A percentile compares a stretch with the other conserved stretches of the same genome.
phyloP scores from a whole-genome alignment of 2,888 invertebrate species.

The Scaptomyza tumidula region DNA sequence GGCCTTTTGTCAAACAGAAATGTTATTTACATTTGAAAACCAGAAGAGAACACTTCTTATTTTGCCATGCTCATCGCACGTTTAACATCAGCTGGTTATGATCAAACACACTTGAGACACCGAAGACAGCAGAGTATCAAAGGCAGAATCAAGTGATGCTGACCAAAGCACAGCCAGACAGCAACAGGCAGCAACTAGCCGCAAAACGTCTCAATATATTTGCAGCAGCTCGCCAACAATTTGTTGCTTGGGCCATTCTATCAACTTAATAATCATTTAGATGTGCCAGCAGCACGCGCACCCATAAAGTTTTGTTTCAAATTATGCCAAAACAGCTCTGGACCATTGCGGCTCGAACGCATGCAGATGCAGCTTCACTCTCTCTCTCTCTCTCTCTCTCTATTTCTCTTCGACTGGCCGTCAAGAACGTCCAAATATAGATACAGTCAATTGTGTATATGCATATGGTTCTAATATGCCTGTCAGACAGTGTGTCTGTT shows the following conservation, averaged over 20 bases:
- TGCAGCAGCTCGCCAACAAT: conserved; percentile 15
- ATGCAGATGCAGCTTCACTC: conserved; percentile 15
- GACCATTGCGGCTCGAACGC: conserved; percentile 13
- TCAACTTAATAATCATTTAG: conserved; percentile 59
- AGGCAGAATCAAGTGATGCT: conserved; percentile 48
- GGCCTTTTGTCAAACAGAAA: too few relatives aligned
- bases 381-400: neutral
- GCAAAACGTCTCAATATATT: conserved; percentile 27
- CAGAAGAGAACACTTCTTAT: too few relatives aligned
- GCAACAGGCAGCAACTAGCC: conserved; percentile 13
- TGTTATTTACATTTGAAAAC: too few relatives aligned
- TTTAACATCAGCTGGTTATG: conserved; percentile 43
- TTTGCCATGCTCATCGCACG: neutral
- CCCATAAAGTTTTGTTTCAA: conserved; percentile 66
- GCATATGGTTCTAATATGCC: conserved; percentile 14
- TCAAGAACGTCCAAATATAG: conserved; percentile 2
- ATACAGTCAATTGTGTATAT: neutral
- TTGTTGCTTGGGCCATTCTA: conserved; percentile 21
- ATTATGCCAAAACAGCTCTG: conserved; percentile 47
- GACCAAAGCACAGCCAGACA: conserved; percentile 14
- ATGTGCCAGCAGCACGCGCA: conserved; percentile 61
- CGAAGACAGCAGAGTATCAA: conserved; percentile 21
- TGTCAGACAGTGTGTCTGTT: conserved; percentile 66
- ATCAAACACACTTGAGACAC: conserved; percentile 69
- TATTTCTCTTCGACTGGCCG: neutral